These are phyloP conservation scores for Catocala nupta DNA, from an alignment of 2,888 invertebrate species.

Conservation along the genomic window DNA sequence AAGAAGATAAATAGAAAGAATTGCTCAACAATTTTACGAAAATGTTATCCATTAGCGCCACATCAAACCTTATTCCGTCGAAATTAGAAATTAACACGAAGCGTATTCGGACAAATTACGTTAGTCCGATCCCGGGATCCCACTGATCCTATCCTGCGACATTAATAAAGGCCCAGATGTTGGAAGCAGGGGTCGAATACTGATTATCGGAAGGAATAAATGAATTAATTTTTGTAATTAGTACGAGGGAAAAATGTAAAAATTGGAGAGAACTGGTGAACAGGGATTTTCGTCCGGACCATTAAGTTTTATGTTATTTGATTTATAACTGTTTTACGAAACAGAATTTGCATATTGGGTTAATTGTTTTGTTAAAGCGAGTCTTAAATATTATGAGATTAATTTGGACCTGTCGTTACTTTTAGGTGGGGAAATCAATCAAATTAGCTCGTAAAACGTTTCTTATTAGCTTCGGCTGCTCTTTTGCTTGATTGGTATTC, in stretches of 20 bases:
- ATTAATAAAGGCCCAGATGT: conserved; percentile 74
- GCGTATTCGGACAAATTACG: conserved; percentile 51
- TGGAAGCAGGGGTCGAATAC: conserved; percentile 70
- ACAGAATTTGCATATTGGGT: conserved; percentile 42
- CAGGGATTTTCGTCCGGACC: conserved; percentile 40
- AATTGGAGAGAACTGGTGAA: conserved; percentile 33
- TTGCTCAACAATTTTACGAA: conserved; percentile 42
- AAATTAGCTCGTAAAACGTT: conserved; percentile 12
- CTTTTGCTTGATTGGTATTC: neutral
- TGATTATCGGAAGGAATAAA: conserved; percentile 76
- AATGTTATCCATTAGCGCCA: conserved; percentile 48
- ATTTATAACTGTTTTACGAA: conserved; percentile 47
- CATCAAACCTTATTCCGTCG: conserved; percentile 50
- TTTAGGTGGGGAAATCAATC: conserved; percentile 5
- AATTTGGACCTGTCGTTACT: conserved; percentile 11
- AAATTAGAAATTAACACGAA: conserved; percentile 54
- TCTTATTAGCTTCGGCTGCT: neutral
- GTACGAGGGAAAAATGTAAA: conserved; percentile 47
- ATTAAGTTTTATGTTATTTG: conserved; percentile 53
- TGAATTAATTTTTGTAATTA: conserved; percentile 73
- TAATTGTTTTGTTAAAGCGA: conserved; percentile 33
- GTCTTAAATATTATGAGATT: conserved; percentile 14
- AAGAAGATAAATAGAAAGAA: conserved; percentile 38
- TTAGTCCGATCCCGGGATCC: conserved; percentile 45
- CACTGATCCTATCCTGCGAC: conserved; percentile 43